Conservation (phyloP, 2,797 vertebrate genomes). For the Chiroxiphia lanceolata region DNA sequence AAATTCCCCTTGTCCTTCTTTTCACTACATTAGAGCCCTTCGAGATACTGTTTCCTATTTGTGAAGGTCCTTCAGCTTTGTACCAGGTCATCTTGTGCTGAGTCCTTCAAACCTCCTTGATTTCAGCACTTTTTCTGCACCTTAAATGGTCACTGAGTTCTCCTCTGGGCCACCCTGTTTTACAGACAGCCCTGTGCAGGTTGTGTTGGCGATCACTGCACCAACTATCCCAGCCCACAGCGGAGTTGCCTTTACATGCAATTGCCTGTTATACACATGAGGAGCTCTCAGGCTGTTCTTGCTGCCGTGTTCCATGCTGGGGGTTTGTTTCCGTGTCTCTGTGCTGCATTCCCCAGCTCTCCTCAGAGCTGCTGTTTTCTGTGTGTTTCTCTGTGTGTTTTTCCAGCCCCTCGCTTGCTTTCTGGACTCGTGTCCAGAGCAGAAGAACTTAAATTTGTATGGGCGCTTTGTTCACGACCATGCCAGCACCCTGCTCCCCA, state of each 20-base stretch:
- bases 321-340: neutral
- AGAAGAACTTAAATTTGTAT: rapidly evolving
- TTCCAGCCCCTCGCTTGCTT: neutral
- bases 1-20: neutral
- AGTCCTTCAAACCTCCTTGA: neutral
- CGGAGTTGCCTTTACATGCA: rapidly evolving
- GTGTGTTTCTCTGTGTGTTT: neutral
- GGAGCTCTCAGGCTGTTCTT: neutral
- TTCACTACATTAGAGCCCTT: constrained; percentile 29
- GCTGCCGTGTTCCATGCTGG: rapidly evolving
- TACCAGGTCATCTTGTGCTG: neutral
- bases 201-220: neutral
- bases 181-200: neutral
- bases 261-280: rapidly evolving
- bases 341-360: neutral
- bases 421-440: neutral
- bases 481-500: neutral
- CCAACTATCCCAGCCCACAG: neutral
- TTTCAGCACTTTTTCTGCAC: neutral
- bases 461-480: neutral
- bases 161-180: neutral
- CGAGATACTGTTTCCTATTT: constrained; percentile 11
- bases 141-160: neutral
- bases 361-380: neutral
- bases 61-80: neutral